phyloP scores from a whole-genome alignment of 1,140 invertebrate genomes.

The Drosophila albomicans region DNA sequence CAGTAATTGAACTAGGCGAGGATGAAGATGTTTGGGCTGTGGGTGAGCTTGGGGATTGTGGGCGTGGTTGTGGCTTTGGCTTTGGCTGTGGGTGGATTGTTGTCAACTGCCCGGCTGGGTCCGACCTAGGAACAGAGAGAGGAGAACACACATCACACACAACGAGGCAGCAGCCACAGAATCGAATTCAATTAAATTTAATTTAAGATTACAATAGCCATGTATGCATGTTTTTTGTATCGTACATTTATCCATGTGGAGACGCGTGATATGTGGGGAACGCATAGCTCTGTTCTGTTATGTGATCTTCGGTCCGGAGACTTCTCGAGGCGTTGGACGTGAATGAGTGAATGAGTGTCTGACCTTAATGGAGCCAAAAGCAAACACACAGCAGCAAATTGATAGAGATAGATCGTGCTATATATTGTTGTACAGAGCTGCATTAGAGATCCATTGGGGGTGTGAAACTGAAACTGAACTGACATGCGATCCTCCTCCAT shows the following conservation, averaged over 20 bases:
- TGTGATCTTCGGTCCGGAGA: conserved; percentile 20
- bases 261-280: conserved; percentile 43
- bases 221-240: not conserved
- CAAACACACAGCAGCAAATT: conserved; percentile 42
- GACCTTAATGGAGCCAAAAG: conserved; percentile 73
- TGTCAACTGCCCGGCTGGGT: conserved; percentile 32
- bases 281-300: conserved; percentile 15
- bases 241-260: conserved; percentile 32
- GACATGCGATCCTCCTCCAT: conserved; percentile 35
- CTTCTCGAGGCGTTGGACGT: conserved; percentile 55
- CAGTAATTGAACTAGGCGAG: conserved; percentile 30
- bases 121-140: conserved; percentile 48
- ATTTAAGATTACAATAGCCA: conserved; percentile 81
- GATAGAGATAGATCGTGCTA: conserved; percentile 15
- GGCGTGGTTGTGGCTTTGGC: not conserved
- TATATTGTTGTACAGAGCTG: conserved; percentile 17
- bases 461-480: conserved; percentile 42
- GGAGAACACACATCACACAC: conserved; percentile 19
- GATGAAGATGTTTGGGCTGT: conserved; percentile 1
- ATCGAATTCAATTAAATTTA: conserved; percentile 85
- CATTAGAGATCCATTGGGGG: conserved; percentile 46
- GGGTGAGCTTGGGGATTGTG: not conserved
- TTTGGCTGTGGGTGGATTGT: conserved; percentile 36
- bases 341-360: conserved; percentile 73
- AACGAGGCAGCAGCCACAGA: conserved; percentile 46